phyloP scores from a whole-genome alignment of 1,140 invertebrate genomes.

The Diachasmimorpha longicaudata region DNA sequence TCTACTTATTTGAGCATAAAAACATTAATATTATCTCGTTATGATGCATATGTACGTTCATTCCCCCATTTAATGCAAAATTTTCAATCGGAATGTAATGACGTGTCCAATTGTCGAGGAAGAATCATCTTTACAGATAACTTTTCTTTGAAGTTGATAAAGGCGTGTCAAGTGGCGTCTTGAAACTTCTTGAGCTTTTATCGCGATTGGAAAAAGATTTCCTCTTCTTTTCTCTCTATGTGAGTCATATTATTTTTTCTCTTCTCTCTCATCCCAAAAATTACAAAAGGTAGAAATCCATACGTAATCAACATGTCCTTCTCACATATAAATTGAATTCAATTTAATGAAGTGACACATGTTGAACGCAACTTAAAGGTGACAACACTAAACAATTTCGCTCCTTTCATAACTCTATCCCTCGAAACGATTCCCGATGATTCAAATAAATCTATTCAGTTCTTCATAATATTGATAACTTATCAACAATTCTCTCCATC shows the following conservation, averaged over 20 bases:
- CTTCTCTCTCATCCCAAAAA: neutral
- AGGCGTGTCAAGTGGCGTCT: constrained; percentile 9
- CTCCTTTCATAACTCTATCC: neutral
- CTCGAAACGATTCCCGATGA: neutral
- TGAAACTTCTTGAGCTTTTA: constrained; percentile 6
- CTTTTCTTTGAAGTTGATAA: constrained; percentile 2
- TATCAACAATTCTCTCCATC: neutral
- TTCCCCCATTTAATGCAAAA: too few relatives aligned
- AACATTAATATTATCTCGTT: too few relatives aligned
- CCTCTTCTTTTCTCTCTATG: neutral
- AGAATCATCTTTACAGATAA: neutral
- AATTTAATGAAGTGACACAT: neutral
- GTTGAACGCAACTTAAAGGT: neutral
- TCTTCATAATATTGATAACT: neutral
- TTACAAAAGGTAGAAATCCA: neutral
- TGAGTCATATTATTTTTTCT: neutral
- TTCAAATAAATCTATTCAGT: neutral
- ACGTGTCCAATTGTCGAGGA: neutral
- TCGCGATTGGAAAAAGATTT: constrained; percentile 10
- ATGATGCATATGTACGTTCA: too few relatives aligned
- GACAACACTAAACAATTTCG: neutral
- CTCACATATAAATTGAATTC: neutral
- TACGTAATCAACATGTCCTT: neutral
- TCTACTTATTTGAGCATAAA: neutral
- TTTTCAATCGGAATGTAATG: neutral